Evolutionary conservation across 2,113 vertebrate species (phyloP).

Genomic region (Gymnorhina tibicen): DNA sequence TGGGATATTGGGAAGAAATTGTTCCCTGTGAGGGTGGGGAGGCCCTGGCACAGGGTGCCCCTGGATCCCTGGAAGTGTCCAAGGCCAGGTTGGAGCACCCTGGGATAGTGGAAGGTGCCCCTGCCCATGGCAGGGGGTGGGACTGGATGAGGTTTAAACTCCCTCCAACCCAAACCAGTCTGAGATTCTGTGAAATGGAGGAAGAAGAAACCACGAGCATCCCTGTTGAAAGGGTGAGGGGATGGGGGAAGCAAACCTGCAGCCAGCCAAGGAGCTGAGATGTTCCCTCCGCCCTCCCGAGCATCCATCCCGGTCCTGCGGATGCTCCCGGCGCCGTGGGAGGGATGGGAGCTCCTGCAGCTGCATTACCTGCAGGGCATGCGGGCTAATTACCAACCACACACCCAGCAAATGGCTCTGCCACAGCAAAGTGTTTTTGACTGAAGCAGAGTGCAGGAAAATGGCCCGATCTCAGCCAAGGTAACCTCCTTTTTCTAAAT

Average conservation of each 20-base stretch:
- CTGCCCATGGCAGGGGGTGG: neutral
- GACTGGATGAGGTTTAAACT: neutral
- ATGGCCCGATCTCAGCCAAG: slow-evolving; percentile 6
- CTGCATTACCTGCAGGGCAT: slow-evolving; percentile 27
- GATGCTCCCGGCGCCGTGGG: neutral
- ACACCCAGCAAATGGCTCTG: neutral
- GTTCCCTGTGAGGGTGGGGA: fast-evolving
- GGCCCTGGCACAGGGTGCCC: neutral
- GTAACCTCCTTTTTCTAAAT: slow-evolving; percentile 61
- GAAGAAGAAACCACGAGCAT: neutral
- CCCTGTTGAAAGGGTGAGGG: fast-evolving
- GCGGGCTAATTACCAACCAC: neutral
- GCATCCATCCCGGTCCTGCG: neutral
- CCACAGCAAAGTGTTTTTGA: slow-evolving; percentile 35
- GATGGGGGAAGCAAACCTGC: neutral
- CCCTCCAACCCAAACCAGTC: neutral
- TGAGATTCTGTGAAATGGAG: neutral
- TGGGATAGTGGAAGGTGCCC: fast-evolving
- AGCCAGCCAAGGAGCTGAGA: neutral
- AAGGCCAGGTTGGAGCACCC: fast-evolving
- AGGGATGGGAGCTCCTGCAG: neutral
- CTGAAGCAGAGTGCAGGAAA: neutral
- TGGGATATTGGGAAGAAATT: neutral
- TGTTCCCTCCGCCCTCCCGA: neutral
- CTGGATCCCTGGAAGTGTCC: neutral